phyloP scores from a whole-genome alignment of 2,797 vertebrate species.

The Sebastes itinus region DNA sequence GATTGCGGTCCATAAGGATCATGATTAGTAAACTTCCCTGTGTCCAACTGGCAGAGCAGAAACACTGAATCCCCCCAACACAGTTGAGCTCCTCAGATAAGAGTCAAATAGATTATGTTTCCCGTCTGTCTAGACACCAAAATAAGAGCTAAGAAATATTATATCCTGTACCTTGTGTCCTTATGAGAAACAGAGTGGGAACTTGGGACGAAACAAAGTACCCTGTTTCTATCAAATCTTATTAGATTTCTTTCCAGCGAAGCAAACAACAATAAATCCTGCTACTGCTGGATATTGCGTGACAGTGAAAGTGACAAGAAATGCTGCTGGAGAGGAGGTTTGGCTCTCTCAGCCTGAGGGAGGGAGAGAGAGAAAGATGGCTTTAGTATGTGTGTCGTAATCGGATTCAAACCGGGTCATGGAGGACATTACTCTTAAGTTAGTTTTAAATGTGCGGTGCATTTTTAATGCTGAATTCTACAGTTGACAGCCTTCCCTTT shows the following conservation, averaged over 20 bases:
- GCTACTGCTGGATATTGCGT: slow-evolving; percentile 30
- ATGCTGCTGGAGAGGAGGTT: slow-evolving; percentile 14
- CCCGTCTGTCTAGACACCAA: slow-evolving; percentile 53
- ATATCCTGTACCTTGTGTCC: slow-evolving; percentile 17
- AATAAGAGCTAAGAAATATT: slow-evolving; percentile 36
- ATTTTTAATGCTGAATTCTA: slow-evolving; percentile 25
- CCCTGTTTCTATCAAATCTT: slow-evolving; percentile 38
- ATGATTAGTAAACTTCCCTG: slow-evolving; percentile 38
- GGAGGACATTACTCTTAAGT: slow-evolving; percentile 35
- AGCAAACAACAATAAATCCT: slow-evolving; percentile 57
- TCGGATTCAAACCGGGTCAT: slow-evolving; percentile 38
- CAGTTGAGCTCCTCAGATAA: slow-evolving; percentile 33
- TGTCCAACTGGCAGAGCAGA: slow-evolving; percentile 40
- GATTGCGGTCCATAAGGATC: slow-evolving; percentile 15
- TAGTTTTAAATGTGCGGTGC: slow-evolving; percentile 42
- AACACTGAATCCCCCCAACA: slow-evolving; percentile 22
- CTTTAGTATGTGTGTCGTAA: slow-evolving; percentile 41
- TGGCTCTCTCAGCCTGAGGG: slow-evolving; percentile 6
- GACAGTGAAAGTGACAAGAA: slow-evolving; percentile 42
- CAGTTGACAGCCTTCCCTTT: slow-evolving; percentile 15
- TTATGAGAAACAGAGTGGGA: slow-evolving; percentile 16
- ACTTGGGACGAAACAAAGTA: slow-evolving; percentile 42
- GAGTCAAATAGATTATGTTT: slow-evolving; percentile 45
- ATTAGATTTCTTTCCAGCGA: slow-evolving; percentile 29
- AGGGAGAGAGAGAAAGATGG: slow-evolving; percentile 8